Evolutionary conservation across 2,797 vertebrate species (phyloP), one percentile per base, ranked within the genome.

Genomic region (Octomys mimax): DNA sequence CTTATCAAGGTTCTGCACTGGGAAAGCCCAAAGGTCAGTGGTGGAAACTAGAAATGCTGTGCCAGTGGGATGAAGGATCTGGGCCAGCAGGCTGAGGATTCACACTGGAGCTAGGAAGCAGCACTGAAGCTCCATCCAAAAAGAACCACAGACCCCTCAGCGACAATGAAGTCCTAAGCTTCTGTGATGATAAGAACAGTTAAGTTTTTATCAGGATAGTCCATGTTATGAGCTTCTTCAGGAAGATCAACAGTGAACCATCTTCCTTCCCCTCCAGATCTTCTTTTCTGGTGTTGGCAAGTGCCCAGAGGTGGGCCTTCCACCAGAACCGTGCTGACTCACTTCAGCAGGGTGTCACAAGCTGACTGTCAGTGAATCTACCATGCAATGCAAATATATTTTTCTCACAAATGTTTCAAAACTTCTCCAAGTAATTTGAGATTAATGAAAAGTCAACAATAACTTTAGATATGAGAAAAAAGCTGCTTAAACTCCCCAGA

Each of bases 381-480:
- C 12, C 33, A n/a, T 16, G 7, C 33, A n/a, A n/a, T 68, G 16
- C 16, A 7, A 70, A 64, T 13, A 13, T 64, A 52, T 39, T 85
- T 91, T 88, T 79, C 39, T 36, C 61, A 49, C 9, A 57, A 75
- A 66, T 54, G 11, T 59, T 71, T 87, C 26, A 84, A 1, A n/a
- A 42, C 52, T 95, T 39, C 36, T 11, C 12, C 28, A 91, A 64
- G 57, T 95, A 81, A 87, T 36, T 84, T 59, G 13, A 28, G 7
- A 14, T 91, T 81, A 71, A 73, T 92, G 39, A 31, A 88, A 94
- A 86, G 64, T 52, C 5, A 92, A 75, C 62, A 82, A 57, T 62
- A 77, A 91, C 22, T 71, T n/a, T 68, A 75, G 22, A n/a, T 16
- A 57, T 68, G 24, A 36, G 28, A 91, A 61, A 87, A 88, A 82